Conservation (phyloP, 1,140 invertebrate genomes). For the Drosophila biarmipes region DNA sequence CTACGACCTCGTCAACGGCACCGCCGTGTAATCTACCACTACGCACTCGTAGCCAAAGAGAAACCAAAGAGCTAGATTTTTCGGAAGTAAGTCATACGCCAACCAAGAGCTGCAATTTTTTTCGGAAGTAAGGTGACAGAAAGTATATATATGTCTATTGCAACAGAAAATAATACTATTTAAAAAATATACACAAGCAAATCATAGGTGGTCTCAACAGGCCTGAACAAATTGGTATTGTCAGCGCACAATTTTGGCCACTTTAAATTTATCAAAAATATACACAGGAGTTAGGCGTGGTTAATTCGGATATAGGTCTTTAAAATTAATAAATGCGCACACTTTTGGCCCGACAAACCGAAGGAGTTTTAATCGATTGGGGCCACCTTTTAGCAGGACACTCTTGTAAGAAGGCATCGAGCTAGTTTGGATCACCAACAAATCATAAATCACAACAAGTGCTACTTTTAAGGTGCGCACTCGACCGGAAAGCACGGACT, state of each 20-base stretch:
- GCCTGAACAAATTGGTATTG: not conserved
- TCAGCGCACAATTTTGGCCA: conserved; percentile 12
- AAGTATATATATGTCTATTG: conserved; percentile 7
- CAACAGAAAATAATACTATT: not conserved
- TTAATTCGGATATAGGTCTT: conserved; percentile 16
- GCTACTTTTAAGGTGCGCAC: too few relatives aligned
- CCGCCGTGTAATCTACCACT: conserved; percentile 54
- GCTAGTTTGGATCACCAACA: not conserved
- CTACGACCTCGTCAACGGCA: conserved; percentile 79
- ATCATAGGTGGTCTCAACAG: conserved; percentile 2
- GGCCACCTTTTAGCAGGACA: not conserved
- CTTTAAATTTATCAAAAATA: conserved; percentile 6
- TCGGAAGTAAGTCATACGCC: not conserved
- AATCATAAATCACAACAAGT: too few relatives aligned
- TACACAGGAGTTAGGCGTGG: conserved; percentile 7
- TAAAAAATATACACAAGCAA: not conserved
- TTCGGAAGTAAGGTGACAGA: conserved; percentile 10
- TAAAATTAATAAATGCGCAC: conserved; percentile 20
- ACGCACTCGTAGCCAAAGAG: not conserved
- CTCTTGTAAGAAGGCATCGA: too few relatives aligned
- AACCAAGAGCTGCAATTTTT: not conserved
- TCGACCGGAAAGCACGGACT: too few relatives aligned
- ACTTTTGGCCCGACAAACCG: conserved; percentile 14
- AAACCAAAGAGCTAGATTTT: not conserved
- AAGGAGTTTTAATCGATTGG: not conserved